Percentiles rank a stretch among this genome's conserved stretches.
These are phyloP conservation scores for Tipula lateralis DNA, from an alignment of 2,888 invertebrate genomes.

Conservation along the genomic window DNA sequence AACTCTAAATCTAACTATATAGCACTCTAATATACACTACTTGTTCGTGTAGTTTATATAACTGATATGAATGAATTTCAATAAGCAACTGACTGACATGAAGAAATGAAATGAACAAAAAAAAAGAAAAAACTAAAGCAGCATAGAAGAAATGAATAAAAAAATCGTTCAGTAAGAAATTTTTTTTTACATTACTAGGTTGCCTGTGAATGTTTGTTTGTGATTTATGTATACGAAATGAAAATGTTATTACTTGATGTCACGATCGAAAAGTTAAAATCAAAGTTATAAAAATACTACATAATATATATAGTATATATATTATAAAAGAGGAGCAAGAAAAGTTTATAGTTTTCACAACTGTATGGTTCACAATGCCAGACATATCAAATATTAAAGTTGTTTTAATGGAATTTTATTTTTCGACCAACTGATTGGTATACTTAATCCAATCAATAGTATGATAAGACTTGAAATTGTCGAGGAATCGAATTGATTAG, in stretches of 20 bases:
- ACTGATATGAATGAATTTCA: constrained; percentile 11
- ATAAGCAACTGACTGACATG: neutral
- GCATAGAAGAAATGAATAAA: neutral
- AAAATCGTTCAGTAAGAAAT: neutral
- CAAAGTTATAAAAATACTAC: no score
- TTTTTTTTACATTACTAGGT: neutral
- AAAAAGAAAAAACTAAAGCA: neutral
- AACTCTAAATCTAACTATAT: neutral
- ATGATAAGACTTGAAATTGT: no score
- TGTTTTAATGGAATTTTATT: no score
- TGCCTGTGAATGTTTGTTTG: neutral
- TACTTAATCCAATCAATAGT: no score
- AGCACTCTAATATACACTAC: neutral
- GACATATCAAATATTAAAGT: no score
- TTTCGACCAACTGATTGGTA: no score
- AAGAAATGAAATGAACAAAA: neutral
- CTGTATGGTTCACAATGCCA: no score
- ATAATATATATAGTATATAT: no score
- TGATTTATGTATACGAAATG: neutral
- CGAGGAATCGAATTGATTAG: no score
- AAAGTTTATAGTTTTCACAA: no score
- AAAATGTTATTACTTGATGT: neutral
- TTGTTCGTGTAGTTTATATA: neutral
- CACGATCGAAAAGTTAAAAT: neutral
- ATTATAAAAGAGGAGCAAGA: no score